phyloP scores from a whole-genome alignment of 2,113 vertebrate species.

The Corvus hawaiiensis region DNA sequence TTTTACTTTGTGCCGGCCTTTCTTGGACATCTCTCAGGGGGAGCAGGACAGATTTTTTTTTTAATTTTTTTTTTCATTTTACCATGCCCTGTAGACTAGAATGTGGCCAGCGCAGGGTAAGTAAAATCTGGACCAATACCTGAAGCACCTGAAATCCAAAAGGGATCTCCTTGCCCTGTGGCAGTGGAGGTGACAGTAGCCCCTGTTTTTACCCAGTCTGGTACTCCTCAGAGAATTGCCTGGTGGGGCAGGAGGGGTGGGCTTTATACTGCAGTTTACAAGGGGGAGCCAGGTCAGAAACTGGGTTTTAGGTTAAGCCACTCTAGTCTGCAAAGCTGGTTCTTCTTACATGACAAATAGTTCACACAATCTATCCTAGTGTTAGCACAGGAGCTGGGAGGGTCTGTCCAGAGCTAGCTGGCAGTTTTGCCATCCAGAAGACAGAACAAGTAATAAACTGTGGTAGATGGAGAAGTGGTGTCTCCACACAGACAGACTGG shows the following conservation, averaged over 20 bases:
- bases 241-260: background rate
- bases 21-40: conserved; percentile 41
- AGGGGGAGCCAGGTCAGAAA: background rate
- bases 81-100: conserved; percentile 12
- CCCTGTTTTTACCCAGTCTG: background rate
- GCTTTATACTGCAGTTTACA: background rate
- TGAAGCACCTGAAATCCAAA: conserved; percentile 1
- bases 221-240: background rate
- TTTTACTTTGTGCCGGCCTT: conserved; percentile 20
- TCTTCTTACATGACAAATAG: background rate
- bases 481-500: background rate
- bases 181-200: background rate
- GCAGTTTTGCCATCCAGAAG: background rate
- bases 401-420: background rate
- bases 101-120: background rate
- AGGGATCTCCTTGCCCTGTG: background rate
- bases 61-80: background rate
- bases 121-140: conserved; percentile 21
- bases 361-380: background rate
- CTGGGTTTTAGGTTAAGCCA: background rate
- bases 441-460: background rate
- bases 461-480: background rate
- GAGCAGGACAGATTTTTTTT: background rate
- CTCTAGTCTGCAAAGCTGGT: background rate
- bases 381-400: background rate